Evolutionary conservation across 1,140 invertebrate species (phyloP), one percentile per base, ranked within the genome.

Genomic region (Pemphigus obesinymphae): DNA sequence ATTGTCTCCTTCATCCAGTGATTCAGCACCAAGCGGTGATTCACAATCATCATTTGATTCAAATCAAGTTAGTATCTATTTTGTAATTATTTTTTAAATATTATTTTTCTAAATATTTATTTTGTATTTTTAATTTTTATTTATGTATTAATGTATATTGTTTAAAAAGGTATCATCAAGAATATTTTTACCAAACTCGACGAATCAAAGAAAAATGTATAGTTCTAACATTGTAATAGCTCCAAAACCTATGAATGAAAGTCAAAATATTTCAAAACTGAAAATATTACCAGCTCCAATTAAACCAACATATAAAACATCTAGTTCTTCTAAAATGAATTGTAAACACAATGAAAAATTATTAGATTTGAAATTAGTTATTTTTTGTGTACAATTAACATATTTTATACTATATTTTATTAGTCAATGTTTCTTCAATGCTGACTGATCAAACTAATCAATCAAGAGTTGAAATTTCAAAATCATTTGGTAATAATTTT

Each of bases 401-500:
- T 15, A 63, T 63, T 61, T 63, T 43, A 11, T 61, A 15, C 13
- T 13, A 31, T 50, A n/a, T n/a, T n/a, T 73, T 73, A 31, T 63
- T 63, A 80, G 76, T 80, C 17, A 63, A 80, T 80, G 76, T 61
- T 45, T 80, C 76, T 80, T 80, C 76, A 61, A 63, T 80, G 76
- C 37, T 80, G 6, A 80, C 53, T 23, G 23, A 78, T 58, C 75
- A 78, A 61, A 37, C 20, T 20, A 61, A 40, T 80, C 76, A 80
- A 63, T 40, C 53, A 13, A 2, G 13, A 43, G 55, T 76, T 58
- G 17, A 7, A 20, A 34, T 61, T 80, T 61, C 76, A 80, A 80
- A 61, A 20, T 43, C 37, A 63, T 43, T 26, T 26, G 55, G 76
- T 80, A 80, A 80, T 73, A 20, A 73, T n/a, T n/a, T n/a, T n/a